Conservation (phyloP, 2,113 vertebrate genomes). For the Atlantisia rogersi region DNA sequence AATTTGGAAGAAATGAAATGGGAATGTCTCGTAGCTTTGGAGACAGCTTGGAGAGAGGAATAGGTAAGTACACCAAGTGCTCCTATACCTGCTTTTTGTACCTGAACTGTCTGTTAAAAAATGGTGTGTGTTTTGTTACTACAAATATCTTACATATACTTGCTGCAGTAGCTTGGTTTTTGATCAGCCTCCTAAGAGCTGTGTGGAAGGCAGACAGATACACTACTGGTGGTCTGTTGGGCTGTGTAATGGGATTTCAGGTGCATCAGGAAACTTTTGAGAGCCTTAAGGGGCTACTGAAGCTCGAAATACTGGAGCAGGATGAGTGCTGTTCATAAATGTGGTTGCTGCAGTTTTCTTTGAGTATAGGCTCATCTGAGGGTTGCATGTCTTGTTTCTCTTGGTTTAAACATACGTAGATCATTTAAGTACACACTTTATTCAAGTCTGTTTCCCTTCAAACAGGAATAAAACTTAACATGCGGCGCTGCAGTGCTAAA, state of each 20-base stretch:
- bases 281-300: not conserved
- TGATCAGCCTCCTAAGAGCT: not conserved
- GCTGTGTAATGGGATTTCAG: not conserved
- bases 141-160: not conserved
- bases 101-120: not conserved
- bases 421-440: not conserved
- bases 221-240: not conserved
- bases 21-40: slow-evolving; percentile 89
- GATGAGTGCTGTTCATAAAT: not conserved
- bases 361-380: not conserved
- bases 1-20: slow-evolving; percentile 91
- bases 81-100: not conserved
- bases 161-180: not conserved
- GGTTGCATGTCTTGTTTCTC: not conserved
- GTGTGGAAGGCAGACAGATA: not conserved
- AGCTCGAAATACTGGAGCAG: not conserved
- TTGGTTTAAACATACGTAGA: not conserved
- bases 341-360: not conserved
- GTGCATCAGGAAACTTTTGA: not conserved
- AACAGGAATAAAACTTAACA: not conserved
- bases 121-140: accelerated
- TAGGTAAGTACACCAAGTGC: slow-evolving; percentile 75
- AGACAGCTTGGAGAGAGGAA: slow-evolving; percentile 89
- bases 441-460: not conserved
- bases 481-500: not conserved